phyloP scores from a whole-genome alignment of 2,113 vertebrate species.

The Neolamprologus ventralis region DNA sequence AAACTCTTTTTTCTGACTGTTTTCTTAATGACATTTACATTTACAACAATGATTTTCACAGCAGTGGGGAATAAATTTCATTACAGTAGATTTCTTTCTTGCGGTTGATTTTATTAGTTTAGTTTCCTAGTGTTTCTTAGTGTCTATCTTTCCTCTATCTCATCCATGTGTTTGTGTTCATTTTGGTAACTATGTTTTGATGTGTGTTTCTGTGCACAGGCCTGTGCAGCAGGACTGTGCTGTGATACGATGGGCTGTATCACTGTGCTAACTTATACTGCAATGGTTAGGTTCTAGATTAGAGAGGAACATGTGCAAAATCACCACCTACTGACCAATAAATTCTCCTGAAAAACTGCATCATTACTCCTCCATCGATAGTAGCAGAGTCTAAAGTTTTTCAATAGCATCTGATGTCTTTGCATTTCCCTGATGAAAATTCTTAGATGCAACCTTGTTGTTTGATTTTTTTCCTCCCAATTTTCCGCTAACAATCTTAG shows the following conservation, averaged over 20 bases:
- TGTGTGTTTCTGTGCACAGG: neutral
- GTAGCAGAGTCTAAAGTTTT: neutral
- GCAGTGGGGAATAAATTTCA: neutral
- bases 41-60: neutral
- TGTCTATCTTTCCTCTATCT: neutral
- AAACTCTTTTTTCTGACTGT: rapidly evolving
- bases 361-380: neutral
- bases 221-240: neutral
- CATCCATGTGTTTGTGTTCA: neutral
- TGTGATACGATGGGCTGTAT: neutral
- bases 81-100: neutral
- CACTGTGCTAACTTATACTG: neutral
- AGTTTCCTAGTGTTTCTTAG: neutral
- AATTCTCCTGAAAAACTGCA: neutral
- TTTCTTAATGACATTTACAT: neutral
- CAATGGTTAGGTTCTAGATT: neutral
- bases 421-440: neutral
- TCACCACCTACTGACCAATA: neutral
- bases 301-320: neutral
- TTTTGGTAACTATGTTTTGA: neutral
- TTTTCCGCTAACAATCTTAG: neutral
- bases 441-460: neutral
- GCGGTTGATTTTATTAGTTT: neutral
- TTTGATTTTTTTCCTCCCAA: neutral
- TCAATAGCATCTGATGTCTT: neutral